These are phyloP conservation scores for Nephrotoma flavescens DNA, from an alignment of 2,888 invertebrate species.

Conservation along the genomic window DNA sequence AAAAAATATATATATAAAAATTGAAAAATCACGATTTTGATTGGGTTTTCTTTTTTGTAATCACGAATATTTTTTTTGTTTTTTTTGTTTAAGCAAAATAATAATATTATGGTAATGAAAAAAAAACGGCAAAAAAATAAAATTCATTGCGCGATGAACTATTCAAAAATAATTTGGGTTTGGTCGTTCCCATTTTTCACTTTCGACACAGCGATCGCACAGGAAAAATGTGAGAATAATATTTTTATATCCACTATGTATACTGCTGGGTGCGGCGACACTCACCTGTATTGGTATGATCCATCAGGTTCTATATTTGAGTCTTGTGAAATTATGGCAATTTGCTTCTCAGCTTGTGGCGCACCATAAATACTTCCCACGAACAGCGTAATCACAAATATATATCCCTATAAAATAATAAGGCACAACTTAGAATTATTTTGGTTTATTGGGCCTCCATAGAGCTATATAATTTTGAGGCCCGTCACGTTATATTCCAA, in stretches of 20 bases:
- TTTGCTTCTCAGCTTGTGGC: slow-evolving; percentile 45
- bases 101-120: not conserved
- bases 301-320: slow-evolving; percentile 59
- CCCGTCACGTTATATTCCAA: too few species aligned
- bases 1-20: not conserved
- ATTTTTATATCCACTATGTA: not conserved
- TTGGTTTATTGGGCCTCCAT: not conserved
- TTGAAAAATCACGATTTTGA: not conserved
- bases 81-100: not conserved
- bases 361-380: slow-evolving; percentile 32
- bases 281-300: slow-evolving; percentile 54
- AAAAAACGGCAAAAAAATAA: not conserved
- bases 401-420: slow-evolving; percentile 21
- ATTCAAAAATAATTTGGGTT: not conserved
- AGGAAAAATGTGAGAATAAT: not conserved
- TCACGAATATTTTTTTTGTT: not conserved
- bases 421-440: slow-evolving; percentile 3
- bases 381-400: slow-evolving; percentile 21
- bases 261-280: slow-evolving; percentile 3
- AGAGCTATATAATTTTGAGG: not conserved
- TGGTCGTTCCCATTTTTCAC: not conserved
- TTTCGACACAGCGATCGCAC: not conserved
- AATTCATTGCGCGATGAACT: not conserved
- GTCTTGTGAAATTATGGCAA: slow-evolving; percentile 53
- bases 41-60: not conserved